These are phyloP conservation scores for Cepphus grylle DNA, from an alignment of 2,113 vertebrate genomes.

Conservation along the genomic window DNA sequence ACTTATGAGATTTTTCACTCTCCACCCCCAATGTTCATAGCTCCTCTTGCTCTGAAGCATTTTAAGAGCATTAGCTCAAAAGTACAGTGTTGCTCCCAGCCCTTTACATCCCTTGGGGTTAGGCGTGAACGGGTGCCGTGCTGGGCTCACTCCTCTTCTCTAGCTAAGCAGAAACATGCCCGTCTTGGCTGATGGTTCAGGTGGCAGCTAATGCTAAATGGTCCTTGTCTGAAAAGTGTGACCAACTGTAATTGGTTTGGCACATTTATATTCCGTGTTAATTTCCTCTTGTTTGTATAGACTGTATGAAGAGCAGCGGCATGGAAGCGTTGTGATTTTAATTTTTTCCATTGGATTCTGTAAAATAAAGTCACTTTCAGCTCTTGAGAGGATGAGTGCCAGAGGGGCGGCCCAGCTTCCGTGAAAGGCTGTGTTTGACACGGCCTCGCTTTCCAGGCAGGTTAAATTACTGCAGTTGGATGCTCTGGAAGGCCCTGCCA, in stretches of 20 bases:
- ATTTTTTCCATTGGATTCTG: not conserved
- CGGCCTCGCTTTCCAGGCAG: not conserved
- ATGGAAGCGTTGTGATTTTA: not conserved
- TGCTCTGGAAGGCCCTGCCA: not conserved
- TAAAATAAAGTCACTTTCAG: not conserved
- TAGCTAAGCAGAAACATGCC: not conserved
- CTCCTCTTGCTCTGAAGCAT: not conserved
- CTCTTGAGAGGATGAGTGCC: not conserved
- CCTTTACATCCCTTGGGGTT: not conserved
- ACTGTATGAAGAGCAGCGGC: accelerated
- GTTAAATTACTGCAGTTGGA: not conserved
- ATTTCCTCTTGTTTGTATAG: not conserved
- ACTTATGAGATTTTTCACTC: not conserved
- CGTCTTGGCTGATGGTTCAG: accelerated
- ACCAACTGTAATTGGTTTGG: not conserved
- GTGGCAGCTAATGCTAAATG: not conserved
- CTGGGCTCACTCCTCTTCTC: not conserved
- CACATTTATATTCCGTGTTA: not conserved
- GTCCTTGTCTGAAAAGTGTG: not conserved
- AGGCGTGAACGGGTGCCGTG: not conserved
- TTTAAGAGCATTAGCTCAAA: not conserved
- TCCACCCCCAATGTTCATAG: not conserved
- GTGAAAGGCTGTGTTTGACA: not conserved
- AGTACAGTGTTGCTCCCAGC: not conserved
- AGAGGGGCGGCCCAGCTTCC: not conserved